These are phyloP conservation scores for Limnephilus lunatus DNA, from an alignment of 2,888 invertebrate species.

Conservation along the genomic window DNA sequence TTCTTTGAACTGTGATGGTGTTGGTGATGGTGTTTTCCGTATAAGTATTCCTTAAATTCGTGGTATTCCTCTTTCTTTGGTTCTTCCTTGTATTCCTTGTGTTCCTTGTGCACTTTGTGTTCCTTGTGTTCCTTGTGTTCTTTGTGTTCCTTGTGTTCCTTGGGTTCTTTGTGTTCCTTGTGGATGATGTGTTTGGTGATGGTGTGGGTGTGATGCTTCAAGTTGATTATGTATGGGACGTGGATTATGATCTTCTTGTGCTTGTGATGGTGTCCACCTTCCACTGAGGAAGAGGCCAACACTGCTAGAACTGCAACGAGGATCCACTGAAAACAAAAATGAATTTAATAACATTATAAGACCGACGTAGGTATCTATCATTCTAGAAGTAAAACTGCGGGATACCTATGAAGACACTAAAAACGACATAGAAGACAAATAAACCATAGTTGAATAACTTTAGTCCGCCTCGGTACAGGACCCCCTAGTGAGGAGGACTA, in stretches of 20 bases:
- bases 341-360: too few relatives aligned
- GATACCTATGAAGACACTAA: too few relatives aligned
- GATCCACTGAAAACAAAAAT: slow-evolving; percentile 43
- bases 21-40: slow-evolving; percentile 26
- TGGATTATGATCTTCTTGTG: slow-evolving; percentile 53
- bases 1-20: not conserved
- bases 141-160: slow-evolving; percentile 20
- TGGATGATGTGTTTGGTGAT: slow-evolving; percentile 42
- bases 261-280: not conserved
- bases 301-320: not conserved
- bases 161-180: slow-evolving; percentile 29
- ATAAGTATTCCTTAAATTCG: slow-evolving; percentile 25
- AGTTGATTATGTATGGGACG: slow-evolving; percentile 19
- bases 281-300: not conserved
- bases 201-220: slow-evolving; percentile 47
- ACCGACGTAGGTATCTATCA: too few relatives aligned
- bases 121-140: slow-evolving; percentile 11
- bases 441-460: too few relatives aligned
- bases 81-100: slow-evolving; percentile 22
- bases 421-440: too few relatives aligned
- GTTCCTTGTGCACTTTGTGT: slow-evolving; percentile 22
- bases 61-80: not conserved
- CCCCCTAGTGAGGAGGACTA: too few relatives aligned
- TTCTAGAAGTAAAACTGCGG: too few relatives aligned
- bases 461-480: too few relatives aligned